A percentile compares a stretch with the other conserved stretches of the same genome.
phyloP scores from a whole-genome alignment of 2,797 vertebrate species.

The Botia almorhae region DNA sequence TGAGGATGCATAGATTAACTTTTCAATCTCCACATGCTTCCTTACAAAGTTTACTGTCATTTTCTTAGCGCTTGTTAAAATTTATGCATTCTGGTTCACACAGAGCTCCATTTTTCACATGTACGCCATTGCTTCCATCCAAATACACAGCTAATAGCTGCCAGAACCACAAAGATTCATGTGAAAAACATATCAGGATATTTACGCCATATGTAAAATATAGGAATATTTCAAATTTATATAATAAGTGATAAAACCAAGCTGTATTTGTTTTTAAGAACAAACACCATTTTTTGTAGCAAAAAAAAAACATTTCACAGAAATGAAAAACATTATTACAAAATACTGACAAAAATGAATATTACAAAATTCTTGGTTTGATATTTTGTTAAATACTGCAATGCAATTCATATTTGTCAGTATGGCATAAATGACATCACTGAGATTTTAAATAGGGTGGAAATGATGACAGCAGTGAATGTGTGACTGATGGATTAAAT shows the following conservation, averaged over 20 bases:
- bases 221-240: neutral
- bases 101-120: conserved; percentile 6
- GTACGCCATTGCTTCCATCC: neutral
- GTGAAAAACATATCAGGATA: neutral
- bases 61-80: conserved; percentile 9
- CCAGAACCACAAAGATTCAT: neutral
- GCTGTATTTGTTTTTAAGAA: neutral
- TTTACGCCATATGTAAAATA: too few species aligned
- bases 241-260: neutral
- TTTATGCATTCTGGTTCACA: neutral
- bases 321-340: neutral
- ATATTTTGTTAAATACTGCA: neutral
- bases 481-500: conserved; percentile 26
- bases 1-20: conserved; percentile 39
- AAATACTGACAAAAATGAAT: neutral
- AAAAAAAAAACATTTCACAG: neutral
- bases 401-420: neutral
- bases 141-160: conserved; percentile 1
- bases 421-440: neutral
- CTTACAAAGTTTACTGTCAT: conserved; percentile 12
- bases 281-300: too few species aligned
- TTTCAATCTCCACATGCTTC: neutral
- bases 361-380: neutral
- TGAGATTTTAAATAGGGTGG: neutral
- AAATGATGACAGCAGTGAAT: conserved; percentile 18